Conservation (phyloP, 2,113 vertebrate species). For the Ancistrus triradiatus region DNA sequence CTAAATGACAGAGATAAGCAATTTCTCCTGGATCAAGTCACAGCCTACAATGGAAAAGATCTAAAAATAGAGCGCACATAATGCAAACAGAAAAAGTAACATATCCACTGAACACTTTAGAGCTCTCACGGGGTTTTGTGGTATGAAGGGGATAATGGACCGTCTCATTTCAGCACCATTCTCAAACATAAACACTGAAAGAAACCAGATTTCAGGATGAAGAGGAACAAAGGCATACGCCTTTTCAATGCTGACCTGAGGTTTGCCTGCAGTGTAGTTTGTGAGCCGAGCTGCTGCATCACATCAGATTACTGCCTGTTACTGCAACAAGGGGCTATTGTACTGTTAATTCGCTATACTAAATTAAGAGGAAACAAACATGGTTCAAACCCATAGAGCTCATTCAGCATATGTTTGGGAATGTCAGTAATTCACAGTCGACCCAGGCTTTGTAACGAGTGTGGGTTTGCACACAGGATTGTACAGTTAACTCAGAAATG, state of each 20-base stretch:
- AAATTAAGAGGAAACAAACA: background rate
- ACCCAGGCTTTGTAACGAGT: background rate
- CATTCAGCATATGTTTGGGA: conserved; percentile 12
- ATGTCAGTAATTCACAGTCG: conserved; percentile 10
- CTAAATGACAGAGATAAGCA: background rate
- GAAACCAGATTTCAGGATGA: background rate
- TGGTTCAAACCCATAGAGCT: too few species aligned
- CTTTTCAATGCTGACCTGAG: too few species aligned
- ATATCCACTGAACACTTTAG: background rate
- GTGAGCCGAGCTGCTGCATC: background rate
- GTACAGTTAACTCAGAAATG: background rate
- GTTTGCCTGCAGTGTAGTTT: too few species aligned
- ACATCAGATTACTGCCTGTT: background rate
- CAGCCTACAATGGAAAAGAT: background rate
- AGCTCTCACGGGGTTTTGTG: background rate
- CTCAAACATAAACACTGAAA: conserved; percentile 10
- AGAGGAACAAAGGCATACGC: too few species aligned
- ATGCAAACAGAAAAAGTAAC: background rate
- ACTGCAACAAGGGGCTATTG: conserved; percentile 6
- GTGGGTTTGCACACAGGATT: conserved; percentile 8
- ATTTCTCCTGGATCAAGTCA: background rate
- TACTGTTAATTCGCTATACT: background rate
- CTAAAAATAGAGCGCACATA: background rate
- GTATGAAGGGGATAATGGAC: conserved; percentile 6
- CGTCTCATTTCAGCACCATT: background rate